Conservation (phyloP, 92 coral and sea anemone species). For the Epizoanthus rinbou region DNA sequence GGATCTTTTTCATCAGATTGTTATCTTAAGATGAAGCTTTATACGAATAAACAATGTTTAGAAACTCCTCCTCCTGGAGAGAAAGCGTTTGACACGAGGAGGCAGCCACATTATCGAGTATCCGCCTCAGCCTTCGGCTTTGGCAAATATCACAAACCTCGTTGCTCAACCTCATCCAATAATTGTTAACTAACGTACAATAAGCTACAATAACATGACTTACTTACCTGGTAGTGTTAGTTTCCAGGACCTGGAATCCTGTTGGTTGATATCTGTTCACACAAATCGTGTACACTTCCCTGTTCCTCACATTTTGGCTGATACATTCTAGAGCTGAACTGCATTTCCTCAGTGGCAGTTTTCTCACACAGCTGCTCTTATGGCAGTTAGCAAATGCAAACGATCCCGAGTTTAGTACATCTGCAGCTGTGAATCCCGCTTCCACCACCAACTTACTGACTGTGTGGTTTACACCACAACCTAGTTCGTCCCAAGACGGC, state of each 20-base stretch:
- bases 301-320: slow-evolving; percentile 28
- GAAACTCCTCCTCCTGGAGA: too few species aligned
- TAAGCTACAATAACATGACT: too few species aligned
- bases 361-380: slow-evolving; percentile 26
- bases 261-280: slow-evolving; percentile 43
- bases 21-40: too few species aligned
- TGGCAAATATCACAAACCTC: too few species aligned
- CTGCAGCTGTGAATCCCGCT: slow-evolving; percentile 44
- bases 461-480: slow-evolving; percentile 20
- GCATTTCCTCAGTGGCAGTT: slow-evolving; percentile 34
- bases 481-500: slow-evolving; percentile 44
- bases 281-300: slow-evolving; percentile 63
- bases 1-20: too few species aligned
- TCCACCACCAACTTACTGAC: slow-evolving; percentile 27
- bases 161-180: too few species aligned
- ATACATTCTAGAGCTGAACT: slow-evolving; percentile 51
- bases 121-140: too few species aligned
- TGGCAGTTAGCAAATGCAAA: slow-evolving; percentile 53
- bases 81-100: too few species aligned
- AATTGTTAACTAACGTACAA: too few species aligned
- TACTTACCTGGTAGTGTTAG: slow-evolving; percentile 5
- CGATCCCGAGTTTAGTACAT: slow-evolving; percentile 17
- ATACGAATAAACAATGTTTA: too few species aligned
- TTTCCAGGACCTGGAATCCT: slow-evolving; percentile 52
- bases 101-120: too few species aligned